Evolutionary conservation across 2,888 invertebrate species (phyloP), one percentile per base, ranked within the genome.

Genomic region (Drosophila parthenogenetica): DNA sequence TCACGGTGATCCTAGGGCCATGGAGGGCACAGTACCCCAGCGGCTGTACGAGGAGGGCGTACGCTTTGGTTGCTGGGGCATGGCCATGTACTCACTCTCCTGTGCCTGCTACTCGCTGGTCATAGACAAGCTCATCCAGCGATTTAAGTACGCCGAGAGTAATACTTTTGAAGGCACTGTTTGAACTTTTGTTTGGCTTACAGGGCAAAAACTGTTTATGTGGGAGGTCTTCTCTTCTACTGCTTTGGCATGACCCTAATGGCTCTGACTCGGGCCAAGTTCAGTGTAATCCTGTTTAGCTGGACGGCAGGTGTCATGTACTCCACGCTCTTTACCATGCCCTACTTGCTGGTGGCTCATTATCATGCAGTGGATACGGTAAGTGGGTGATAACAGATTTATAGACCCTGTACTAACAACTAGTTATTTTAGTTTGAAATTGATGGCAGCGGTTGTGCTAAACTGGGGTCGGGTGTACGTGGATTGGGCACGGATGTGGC

Each of bases 291-390:
- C 43, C 90, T 98, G 42, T 97, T 98, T 91, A 98, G 98, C 77
- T 97, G 98, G 95, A 96, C 97, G 0, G 98, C 98, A 1, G 98
- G 99, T 2, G 95, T 99, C 49, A 98, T 98, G 98, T 99, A 99
- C 92, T 98, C 98, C 13, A 98, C 98, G 0, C 94, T 99, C 25
- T 99, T 99, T 92, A 99, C 98, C 10, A 97, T 99, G 97, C 98
- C 98, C 1, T 99, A 98, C 90, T 93, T 98, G 37, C 93, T 99
- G 58, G 95, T 99, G 29, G 98, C 99, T 5, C 97, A 97, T 91
- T 99, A 98, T 91, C 98, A 99, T 91, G 95, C 97, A n/a, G 95
- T 95, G 67, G 96, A 97, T 83, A 95, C 95, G 93, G 98, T 98
- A 93, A 94, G 94, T 84, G 60, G 4, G 11, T 29, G 10, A 32